A percentile compares a stretch with the other conserved stretches of the same genome.
Evolutionary conservation across 2,888 invertebrate genomes (phyloP).

Genomic region (Melinopterus prodromus): DNA sequence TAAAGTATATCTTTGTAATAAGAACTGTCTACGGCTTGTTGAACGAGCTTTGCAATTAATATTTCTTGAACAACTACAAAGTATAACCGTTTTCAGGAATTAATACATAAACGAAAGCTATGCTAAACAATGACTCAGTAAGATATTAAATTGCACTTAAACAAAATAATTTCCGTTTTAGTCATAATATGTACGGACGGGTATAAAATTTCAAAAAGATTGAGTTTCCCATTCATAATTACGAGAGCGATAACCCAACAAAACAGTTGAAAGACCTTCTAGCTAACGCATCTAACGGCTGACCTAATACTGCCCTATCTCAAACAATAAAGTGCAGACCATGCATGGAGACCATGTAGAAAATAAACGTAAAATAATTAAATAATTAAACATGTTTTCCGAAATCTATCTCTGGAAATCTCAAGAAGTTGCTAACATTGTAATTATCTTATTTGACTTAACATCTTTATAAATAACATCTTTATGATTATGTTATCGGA

Average conservation of each 20-base stretch:
- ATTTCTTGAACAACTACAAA: too few species aligned
- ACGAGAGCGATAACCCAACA: background rate
- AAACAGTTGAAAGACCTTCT: constrained; percentile 4
- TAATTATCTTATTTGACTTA: background rate
- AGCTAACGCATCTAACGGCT: background rate
- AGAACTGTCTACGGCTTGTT: too few species aligned
- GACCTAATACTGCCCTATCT: background rate
- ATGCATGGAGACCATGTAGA: too few species aligned
- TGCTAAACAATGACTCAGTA: background rate
- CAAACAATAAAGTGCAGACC: background rate
- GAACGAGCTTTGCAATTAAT: too few species aligned
- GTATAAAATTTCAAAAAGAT: background rate
- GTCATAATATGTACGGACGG: background rate
- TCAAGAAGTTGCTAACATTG: background rate
- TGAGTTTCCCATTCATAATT: background rate
- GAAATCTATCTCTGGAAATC: background rate
- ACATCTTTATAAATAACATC: background rate
- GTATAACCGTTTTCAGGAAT: too few species aligned
- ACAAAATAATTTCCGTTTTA: background rate
- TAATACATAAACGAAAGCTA: too few species aligned
- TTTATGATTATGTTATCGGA: background rate
- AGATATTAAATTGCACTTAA: background rate
- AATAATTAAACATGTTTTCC: too few species aligned
- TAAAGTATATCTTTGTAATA: too few species aligned
- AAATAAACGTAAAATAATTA: too few species aligned